phyloP scores from a whole-genome alignment of 1,140 invertebrate genomes.

The Harpegnathos saltator region DNA sequence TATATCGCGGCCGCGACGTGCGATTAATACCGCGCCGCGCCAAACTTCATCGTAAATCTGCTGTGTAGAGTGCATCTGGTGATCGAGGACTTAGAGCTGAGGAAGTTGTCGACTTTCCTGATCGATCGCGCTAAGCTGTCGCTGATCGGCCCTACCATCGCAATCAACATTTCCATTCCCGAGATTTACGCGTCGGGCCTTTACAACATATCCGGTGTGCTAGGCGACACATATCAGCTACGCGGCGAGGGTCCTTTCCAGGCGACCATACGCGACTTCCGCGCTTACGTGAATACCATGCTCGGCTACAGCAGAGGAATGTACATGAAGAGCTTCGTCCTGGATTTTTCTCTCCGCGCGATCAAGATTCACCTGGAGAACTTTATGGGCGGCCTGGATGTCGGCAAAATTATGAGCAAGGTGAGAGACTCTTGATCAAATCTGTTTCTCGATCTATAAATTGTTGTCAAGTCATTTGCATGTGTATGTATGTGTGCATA shows the following conservation, averaged over 20 bases:
- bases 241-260: conserved; percentile 77
- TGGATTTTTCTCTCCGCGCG: conserved; percentile 79
- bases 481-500: no score
- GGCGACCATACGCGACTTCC: conserved; percentile 76
- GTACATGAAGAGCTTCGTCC: conserved; percentile 82
- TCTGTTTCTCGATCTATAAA: no score
- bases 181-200: conserved; percentile 76
- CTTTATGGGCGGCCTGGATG: conserved; percentile 80
- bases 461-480: no score
- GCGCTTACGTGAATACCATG: conserved; percentile 79
- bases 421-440: no score
- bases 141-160: conserved; percentile 80
- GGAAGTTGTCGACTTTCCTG: conserved; percentile 79
- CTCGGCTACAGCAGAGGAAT: conserved; percentile 81
- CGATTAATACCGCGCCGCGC: no score
- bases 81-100: conserved; percentile 74
- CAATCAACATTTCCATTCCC: conserved; percentile 79
- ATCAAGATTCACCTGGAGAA: conserved; percentile 77
- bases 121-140: conserved; percentile 81
- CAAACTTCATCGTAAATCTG: conserved; percentile 13
- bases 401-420: conserved; percentile 79
- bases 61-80: conserved; percentile 74
- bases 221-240: conserved; percentile 77
- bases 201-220: conserved; percentile 80
- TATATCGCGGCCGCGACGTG: no score